Evolutionary conservation across 2,113 vertebrate genomes (phyloP), one percentile per base, ranked within the genome.

Genomic region (Tenebrosternarchus preto): DNA sequence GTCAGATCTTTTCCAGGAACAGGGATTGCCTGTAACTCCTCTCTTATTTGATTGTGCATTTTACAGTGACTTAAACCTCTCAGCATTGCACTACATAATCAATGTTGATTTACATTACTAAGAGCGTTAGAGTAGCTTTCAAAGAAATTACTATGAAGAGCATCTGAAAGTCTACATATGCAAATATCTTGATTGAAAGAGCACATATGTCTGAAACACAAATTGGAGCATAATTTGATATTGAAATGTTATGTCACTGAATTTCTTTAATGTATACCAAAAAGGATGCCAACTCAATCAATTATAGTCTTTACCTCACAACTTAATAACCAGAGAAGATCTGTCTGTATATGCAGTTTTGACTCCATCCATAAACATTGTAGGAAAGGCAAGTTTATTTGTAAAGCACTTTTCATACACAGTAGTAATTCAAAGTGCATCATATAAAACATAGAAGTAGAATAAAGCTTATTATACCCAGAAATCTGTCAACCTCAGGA

Each of bases 81-180:
- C 17, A 55, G 69, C 59, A 25, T 50, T 73, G 16, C 24, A 56
- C 27, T 53, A 39, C 33, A 73, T 80, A 25, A 80, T 80, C 73
- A 80, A 57, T 16, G 78, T 25, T 33, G 59, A 22, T 73, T 80
- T 73, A 80, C 60, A 39, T 56, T 19, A 29, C 8, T 27, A 66
- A 56, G 64, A 66, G 60, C 71, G 53, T 22, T 60, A 46, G 78
- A 80, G 36, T 53, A 3, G 59, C 25, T 73, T 29, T 4, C 0
- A 29, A 12, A 20, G 27, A 57, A 70, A 19, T 29, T 17, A 60
- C 29, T 66, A 27, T 33, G 16, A 33, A 27, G 24, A 15, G 24
- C 29, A 68, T 19, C 31, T 68, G n/a, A 11, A 39, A 66, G 63
- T n/a, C 63, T 15, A 19, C 66, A 67, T 69, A 68, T 39, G 19